Evolutionary conservation across 2,113 vertebrate species (phyloP).

Genomic region (cattle (Bos taurus)): DNA sequence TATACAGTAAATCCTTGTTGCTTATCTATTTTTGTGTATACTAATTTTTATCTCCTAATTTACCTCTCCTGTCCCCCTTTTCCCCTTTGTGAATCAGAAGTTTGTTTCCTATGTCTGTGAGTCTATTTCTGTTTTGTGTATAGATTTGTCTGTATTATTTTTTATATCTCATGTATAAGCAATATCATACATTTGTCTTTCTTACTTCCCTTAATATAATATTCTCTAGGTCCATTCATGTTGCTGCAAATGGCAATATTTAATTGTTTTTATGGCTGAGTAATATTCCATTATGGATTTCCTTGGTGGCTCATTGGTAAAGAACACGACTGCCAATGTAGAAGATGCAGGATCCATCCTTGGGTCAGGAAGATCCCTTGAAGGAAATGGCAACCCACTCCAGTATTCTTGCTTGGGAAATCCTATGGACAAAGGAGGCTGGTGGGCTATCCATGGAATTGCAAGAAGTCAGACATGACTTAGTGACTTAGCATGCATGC

Average conservation of each 20-base stretch:
- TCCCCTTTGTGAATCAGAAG: not conserved
- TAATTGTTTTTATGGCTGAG: not conserved
- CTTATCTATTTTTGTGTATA: not conserved
- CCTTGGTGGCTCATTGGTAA: not conserved
- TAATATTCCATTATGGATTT: not conserved
- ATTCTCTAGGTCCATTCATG: not conserved
- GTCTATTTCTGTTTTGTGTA: not conserved
- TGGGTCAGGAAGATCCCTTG: not conserved
- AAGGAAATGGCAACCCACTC: not conserved
- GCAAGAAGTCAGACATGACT: not conserved
- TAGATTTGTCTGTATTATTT: not conserved
- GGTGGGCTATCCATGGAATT: not conserved
- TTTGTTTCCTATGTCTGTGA: not conserved
- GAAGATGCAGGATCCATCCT: not conserved
- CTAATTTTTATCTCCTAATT: not conserved
- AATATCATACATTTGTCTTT: not conserved
- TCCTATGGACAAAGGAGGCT: not conserved
- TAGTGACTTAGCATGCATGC: not conserved
- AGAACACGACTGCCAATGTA: not conserved
- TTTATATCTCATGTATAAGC: not conserved
- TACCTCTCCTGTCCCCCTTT: not conserved
- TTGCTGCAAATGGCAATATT: not conserved
- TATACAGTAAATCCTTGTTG: not conserved
- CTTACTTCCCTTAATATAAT: not conserved
- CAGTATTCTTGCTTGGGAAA: not conserved